Conservation (phyloP, 1,140 invertebrate genomes). For the Trichonephila clavata region DNA sequence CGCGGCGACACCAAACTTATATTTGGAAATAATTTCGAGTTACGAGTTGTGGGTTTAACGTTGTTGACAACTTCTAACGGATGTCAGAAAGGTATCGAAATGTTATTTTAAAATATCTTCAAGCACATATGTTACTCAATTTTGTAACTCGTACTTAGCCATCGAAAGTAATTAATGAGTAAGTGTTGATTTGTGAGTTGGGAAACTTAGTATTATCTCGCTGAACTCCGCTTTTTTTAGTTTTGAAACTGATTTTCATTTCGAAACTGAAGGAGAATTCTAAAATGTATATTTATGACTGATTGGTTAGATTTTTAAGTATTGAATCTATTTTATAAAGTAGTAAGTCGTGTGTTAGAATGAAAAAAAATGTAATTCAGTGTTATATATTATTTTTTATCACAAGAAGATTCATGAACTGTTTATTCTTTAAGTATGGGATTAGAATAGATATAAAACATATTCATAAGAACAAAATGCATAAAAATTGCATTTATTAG, state of each 20-base stretch:
- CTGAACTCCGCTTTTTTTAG: background rate
- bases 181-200: background rate
- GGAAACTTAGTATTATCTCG: background rate
- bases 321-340: too few species aligned
- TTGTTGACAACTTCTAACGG: constrained; percentile 24
- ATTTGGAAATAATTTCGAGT: constrained; percentile 54
- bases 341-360: too few species aligned
- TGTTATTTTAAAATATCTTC: constrained; percentile 27
- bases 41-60: background rate
- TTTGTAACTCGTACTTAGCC: background rate
- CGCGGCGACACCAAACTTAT: constrained; percentile 34
- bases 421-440: too few species aligned
- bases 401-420: too few species aligned
- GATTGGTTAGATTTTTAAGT: too few species aligned
- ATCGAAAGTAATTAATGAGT: constrained; percentile 28
- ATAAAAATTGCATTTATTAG: too few species aligned
- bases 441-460: too few species aligned
- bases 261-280: background rate
- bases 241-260: background rate
- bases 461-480: too few species aligned
- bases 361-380: too few species aligned
- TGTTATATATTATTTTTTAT: too few species aligned
- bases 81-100: constrained; percentile 25
- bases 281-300: too few species aligned
- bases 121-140: background rate